Percentiles rank a stretch among this genome's conserved stretches.
Conservation (phyloP, 2,797 vertebrate genomes). For the Cheirogaleus major region DNA sequence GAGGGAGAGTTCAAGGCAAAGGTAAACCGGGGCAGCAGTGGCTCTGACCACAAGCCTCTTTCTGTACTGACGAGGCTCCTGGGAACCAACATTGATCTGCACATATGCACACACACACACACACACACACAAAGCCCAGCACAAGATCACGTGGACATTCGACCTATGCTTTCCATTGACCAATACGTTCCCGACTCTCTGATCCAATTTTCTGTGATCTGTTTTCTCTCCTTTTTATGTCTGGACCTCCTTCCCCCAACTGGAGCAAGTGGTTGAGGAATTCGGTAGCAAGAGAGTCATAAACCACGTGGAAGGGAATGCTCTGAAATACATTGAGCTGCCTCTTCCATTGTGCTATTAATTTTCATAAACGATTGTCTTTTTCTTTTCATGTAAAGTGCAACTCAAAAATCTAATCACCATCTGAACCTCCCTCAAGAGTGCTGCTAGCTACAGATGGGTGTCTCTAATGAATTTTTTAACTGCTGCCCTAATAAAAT, state of each 20-base stretch:
- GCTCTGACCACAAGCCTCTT: not conserved
- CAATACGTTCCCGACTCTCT: not conserved
- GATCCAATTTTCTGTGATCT: not conserved
- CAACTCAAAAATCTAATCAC: conserved; percentile 63
- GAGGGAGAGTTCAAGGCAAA: not conserved
- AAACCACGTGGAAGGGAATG: not conserved
- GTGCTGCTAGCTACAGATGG: conserved; percentile 52
- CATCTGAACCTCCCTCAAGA: conserved; percentile 68
- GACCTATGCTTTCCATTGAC: not conserved
- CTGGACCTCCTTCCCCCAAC: not conserved
- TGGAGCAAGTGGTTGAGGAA: not conserved
- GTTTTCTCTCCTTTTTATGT: not conserved
- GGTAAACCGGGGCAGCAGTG: rapidly evolving
- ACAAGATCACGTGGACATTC: rapidly evolving
- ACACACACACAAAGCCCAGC: not conserved
- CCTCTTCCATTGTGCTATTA: not conserved
- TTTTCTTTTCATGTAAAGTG: conserved; percentile 49
- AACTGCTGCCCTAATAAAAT: conserved; percentile 75
- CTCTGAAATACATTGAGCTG: not conserved
- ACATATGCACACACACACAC: too few species aligned
- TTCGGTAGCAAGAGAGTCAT: not conserved
- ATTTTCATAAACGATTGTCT: conserved; percentile 50
- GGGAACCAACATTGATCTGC: not conserved
- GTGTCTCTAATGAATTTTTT: conserved; percentile 71
- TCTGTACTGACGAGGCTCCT: not conserved